Evolutionary conservation across 2,888 invertebrate species (phyloP).

Genomic region (Euplagia quadripunctaria): DNA sequence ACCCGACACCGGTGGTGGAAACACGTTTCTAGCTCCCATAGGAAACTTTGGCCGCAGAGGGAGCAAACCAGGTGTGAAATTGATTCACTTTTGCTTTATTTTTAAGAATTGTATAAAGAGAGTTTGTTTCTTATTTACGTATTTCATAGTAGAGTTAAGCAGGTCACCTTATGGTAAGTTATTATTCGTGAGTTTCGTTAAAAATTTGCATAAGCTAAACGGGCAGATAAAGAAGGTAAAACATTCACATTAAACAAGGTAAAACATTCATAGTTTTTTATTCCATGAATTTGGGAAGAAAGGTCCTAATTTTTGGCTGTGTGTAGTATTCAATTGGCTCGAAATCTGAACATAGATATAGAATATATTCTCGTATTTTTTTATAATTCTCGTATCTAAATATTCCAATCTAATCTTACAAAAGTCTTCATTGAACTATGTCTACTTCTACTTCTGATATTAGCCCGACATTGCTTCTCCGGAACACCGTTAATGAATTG

Average conservation of each 20-base stretch:
- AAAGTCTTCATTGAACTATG: not conserved
- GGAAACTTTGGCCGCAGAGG: constrained; percentile 66
- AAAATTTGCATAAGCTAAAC: not conserved
- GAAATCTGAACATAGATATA: not conserved
- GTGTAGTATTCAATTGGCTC: no score
- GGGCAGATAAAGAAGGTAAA: no score
- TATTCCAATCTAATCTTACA: not conserved
- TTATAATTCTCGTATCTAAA: not conserved
- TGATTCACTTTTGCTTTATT: constrained; percentile 65
- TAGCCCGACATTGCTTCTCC: not conserved
- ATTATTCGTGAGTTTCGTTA: not conserved
- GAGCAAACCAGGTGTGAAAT: constrained; percentile 79
- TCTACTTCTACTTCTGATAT: not conserved
- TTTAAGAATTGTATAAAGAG: constrained; percentile 25
- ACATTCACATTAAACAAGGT: not conserved
- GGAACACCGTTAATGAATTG: constrained; percentile 12
- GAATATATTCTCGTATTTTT: not conserved
- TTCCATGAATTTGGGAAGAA: not conserved
- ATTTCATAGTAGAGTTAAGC: not conserved
- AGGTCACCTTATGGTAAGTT: not conserved
- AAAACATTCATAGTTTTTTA: not conserved
- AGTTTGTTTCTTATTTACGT: not conserved
- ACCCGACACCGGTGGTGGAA: constrained; percentile 69
- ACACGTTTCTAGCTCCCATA: constrained; percentile 70
- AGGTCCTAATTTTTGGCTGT: not conserved